Base-by-base conservation (phyloP, 2,113 vertebrate species). In the Lota lota region DNA sequence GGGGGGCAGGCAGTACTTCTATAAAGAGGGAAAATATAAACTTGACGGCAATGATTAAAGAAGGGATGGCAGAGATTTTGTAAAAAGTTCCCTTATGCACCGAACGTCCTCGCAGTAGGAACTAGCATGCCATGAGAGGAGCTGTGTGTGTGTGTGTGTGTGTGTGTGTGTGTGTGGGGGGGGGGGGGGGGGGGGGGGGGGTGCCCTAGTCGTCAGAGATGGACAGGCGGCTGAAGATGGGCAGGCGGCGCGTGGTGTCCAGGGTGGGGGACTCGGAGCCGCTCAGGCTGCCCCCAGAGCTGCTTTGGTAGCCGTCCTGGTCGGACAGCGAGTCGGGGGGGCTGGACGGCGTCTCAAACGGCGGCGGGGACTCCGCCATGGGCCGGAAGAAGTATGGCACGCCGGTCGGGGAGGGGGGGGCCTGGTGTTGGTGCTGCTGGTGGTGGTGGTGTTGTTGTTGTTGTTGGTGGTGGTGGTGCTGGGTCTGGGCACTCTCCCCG, bases 161-260 rank as follows among this genome's bases (percentile, higher is more conserved):
- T n/a, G n/a, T n/a, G n/a, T n/a, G n/a, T n/a, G n/a, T n/a, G n/a
- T n/a, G n/a, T n/a, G n/a, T n/a, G n/a, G n/a, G 70, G 67, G 64
- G 69, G 51, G 68, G 56, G 53, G 56, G 67, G 22, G 17, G 72
- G 69, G 70, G 67, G 62, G 73, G 65, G 22, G 63, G 69, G 79
- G 91, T 95, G 24, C 69, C 79, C 91, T 95, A 99, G 85, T 99
- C 97, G 12, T 99, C 97, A 1, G 97, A 98, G 92, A 97, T 96
- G 86, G 97, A 98, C 78, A 98, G 97, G 94, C 97, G 97, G 95
- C 97, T 98, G 92, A 99, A 99, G 93, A 98, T 98, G 87, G 97
- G 97, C 77, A 99, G 94, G 86, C 97, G 95, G 87, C 95, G 95
- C 87, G 92, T 95, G 93, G 91, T 96, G 92, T 99, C 97, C 84